A percentile compares a stretch with the other conserved stretches of the same genome.
phyloP scores from a whole-genome alignment of 2,113 vertebrate genomes.

The Rhadina sibilatrix region DNA sequence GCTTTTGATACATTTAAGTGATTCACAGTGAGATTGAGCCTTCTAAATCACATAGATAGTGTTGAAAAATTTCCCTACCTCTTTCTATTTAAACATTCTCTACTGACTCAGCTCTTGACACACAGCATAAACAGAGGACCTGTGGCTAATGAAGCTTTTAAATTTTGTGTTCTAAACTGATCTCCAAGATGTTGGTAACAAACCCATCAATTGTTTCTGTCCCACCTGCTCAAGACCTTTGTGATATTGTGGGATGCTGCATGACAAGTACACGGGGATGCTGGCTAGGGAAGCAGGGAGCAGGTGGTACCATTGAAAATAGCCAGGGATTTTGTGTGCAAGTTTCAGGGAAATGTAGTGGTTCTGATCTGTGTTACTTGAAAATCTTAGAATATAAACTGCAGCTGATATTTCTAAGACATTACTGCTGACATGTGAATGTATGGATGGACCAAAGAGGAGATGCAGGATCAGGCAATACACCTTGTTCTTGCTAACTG shows the following conservation, averaged over 20 bases:
- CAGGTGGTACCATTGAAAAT: neutral
- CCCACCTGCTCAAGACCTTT: neutral
- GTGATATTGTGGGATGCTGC: rapidly evolving
- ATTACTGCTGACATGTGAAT: neutral
- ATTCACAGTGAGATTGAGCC: neutral
- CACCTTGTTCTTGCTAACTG: neutral
- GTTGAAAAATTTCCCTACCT: neutral
- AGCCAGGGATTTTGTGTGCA: neutral
- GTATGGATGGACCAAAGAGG: neutral
- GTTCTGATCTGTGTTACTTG: neutral
- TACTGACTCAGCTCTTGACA: neutral
- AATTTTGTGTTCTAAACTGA: neutral
- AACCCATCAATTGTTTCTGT: neutral
- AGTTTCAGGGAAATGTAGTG: neutral
- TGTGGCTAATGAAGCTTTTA: neutral
- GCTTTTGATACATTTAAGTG: neutral
- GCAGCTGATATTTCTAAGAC: neutral
- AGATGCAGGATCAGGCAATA: neutral
- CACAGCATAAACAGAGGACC: neutral
- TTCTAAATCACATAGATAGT: neutral
- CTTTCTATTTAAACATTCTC: neutral
- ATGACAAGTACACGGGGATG: rapidly evolving
- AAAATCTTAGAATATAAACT: neutral
- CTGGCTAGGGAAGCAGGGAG: neutral
- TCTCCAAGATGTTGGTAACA: neutral